Evolutionary conservation across 2,888 invertebrate genomes (phyloP), one percentile per base, ranked within the genome.

Genomic region (Chouioia cunea): DNA sequence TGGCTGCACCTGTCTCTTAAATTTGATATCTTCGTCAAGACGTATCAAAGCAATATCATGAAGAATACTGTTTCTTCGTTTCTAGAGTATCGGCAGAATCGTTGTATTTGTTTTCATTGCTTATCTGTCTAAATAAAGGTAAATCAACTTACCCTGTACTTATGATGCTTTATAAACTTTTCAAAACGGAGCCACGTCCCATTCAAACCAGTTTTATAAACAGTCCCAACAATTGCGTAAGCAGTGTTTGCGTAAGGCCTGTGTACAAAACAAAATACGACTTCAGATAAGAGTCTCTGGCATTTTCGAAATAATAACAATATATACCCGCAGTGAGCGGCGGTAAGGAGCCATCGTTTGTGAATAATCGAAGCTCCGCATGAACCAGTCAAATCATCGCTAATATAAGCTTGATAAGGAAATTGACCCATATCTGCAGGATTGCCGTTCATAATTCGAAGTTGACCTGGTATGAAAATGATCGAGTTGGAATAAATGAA

Each of bases 321-420:
- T 27, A 15, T 46, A 10, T 10, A 23, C n/a, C 20, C 18, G 23
- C 68, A 89, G 74, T 88, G 88, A 1, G 88, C 88, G 1, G 88
- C 88, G 0, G 88, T 88, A 1, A 89, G 73, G 16, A 88, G 87
- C 6, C 88, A 87, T 6, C 87, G 79, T 0, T 87, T 86, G 20
- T 88, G 88, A 16, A 89, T 81, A 1, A 89, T 82, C 0, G 88
- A 88, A 0, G 88, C 89, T 0, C 89, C 89, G 73, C 89, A 89
- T 36, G 36, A 6, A 36, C 4, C 36, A 2, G 36, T 36, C 36
- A 36, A 78, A 87, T 87, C 74, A 88, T 89, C 79, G 85, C 83
- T 1, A 85, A 89, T 77, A 0, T 88, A 88, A 0, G 88, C 88
- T 66, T 80, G 80, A 78, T 89, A 89, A 0, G 89, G 88, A 4